Percentiles rank a stretch among this genome's conserved stretches.
These are phyloP conservation scores for Galerucella pusilla DNA, from an alignment of 2,888 invertebrate genomes.

Conservation along the genomic window DNA sequence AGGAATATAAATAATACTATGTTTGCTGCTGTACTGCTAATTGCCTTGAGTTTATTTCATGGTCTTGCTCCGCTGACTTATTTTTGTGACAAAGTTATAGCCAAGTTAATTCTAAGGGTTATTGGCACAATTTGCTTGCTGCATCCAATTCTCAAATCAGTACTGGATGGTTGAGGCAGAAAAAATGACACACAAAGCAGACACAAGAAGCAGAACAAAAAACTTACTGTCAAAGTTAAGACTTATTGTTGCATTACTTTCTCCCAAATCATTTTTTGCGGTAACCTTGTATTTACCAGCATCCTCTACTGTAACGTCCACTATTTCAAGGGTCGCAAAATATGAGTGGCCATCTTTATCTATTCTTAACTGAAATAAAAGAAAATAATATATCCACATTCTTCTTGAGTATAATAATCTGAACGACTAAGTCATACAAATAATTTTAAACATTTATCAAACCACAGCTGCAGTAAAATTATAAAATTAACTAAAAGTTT, in stretches of 20 bases:
- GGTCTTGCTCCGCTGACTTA: slow-evolving; percentile 15
- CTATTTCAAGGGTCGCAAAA: slow-evolving; percentile 92
- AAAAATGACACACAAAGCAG: slow-evolving; percentile 50
- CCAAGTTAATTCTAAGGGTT: slow-evolving; percentile 41
- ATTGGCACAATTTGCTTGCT: slow-evolving; percentile 39
- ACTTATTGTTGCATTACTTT: slow-evolving; percentile 96
- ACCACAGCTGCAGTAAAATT: too few relatives aligned
- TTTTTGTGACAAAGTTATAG: slow-evolving; percentile 17
- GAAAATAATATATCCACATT: not conserved
- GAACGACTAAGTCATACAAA: not conserved
- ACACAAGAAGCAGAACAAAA: slow-evolving; percentile 54
- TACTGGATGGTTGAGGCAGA: slow-evolving; percentile 37
- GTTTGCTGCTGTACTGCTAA: slow-evolving; percentile 8
- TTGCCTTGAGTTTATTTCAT: slow-evolving; percentile 38
- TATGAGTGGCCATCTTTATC: slow-evolving; percentile 94
- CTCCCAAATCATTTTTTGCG: slow-evolving; percentile 97
- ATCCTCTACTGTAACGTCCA: slow-evolving; percentile 95
- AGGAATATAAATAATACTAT: slow-evolving; percentile 6
- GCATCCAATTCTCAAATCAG: slow-evolving; percentile 29
- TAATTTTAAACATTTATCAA: too few relatives aligned
- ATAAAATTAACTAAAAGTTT: too few relatives aligned
- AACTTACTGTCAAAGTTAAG: slow-evolving; percentile 98
- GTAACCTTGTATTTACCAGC: slow-evolving; percentile 97
- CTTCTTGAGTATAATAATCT: not conserved
- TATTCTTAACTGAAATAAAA: slow-evolving; percentile 77